Evolutionary conservation across 2,113 vertebrate species (phyloP), one percentile per base, ranked within the genome.

Genomic region (Naja naja): DNA sequence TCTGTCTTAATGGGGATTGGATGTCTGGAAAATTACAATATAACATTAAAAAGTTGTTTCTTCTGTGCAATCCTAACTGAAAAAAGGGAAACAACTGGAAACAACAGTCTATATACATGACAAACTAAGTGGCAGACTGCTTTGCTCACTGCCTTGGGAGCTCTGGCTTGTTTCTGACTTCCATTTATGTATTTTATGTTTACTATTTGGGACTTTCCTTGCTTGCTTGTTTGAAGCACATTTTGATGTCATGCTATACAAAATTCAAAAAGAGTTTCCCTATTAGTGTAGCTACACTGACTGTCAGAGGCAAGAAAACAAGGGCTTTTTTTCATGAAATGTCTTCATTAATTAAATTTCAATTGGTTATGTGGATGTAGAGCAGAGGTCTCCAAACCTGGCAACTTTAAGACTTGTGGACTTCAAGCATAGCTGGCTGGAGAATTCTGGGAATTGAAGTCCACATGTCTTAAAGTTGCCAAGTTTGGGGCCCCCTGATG

Each of bases 1-100:
- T 94, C 89, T 60, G 45, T 60, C 69, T 94, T 81, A 90, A 53
- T 12, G 64, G 91, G 81, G 14, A 93, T 87, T 39, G 87, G 93
- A 87, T 94, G 95, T 90, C 98, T 98, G 92, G 34, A 93, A 96
- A 95, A 58, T n/a, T 54, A 93, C 92, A 95, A 93, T 20, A 69
- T 0, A 94, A 14, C 5, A 47, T 91, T 90, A 95, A 53, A 34
- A 1, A 91, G 23, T 74, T 95, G 94, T 54, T 90, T 60, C 54
- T 93, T 90, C 5, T 90, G 1, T 81, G 69, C 34, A 39, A 74
- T 94, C 85, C n/a, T 30, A 92, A 90, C 53, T 0, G 11, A 3
- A 39, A 88, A 53, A 89, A 93, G 16, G 92, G 7, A 9, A 49
- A 49, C 47, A 49, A 49, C 47, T 69, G 45, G 10, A 90, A 55